Percentiles rank a stretch among this genome's conserved stretches.
Conservation (phyloP, 2,888 invertebrate genomes). For the Rhabditophanes sp. region DNA sequence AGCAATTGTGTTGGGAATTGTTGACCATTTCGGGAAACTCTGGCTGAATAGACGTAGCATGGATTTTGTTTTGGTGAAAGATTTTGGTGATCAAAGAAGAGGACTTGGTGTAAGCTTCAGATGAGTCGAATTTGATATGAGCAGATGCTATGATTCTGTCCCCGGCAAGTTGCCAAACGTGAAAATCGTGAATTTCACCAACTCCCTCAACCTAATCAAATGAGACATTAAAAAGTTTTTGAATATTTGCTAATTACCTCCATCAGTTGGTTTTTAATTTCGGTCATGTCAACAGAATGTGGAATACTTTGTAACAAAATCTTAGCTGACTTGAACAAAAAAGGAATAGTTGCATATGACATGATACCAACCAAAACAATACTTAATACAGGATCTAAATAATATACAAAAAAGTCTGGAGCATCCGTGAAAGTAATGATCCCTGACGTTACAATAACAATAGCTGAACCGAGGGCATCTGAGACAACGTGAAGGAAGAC, state of each 20-base stretch:
- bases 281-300: slow-evolving; percentile 67
- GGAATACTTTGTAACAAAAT: slow-evolving; percentile 95
- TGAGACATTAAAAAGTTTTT: no score
- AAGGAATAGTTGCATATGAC: no score
- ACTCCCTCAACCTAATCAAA: slow-evolving; percentile 46
- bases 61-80: slow-evolving; percentile 49
- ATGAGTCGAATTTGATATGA: slow-evolving; percentile 46
- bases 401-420: not conserved
- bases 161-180: slow-evolving; percentile 49
- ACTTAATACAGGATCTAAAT: no score
- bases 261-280: slow-evolving; percentile 24
- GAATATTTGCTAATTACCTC: slow-evolving; percentile 22
- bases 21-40: slow-evolving; percentile 21
- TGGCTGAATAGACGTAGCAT: slow-evolving; percentile 50
- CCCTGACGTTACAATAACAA: slow-evolving; percentile 66
- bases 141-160: slow-evolving; percentile 44
- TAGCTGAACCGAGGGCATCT: slow-evolving; percentile 83
- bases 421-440: slow-evolving; percentile 6
- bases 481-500: slow-evolving; percentile 94
- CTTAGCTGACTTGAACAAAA: slow-evolving; percentile 80
- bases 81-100: slow-evolving; percentile 46
- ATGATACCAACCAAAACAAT: no score
- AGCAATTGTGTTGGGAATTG: no score
- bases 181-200: slow-evolving; percentile 47
- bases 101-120: slow-evolving; percentile 46